Base-by-base conservation (phyloP, 1,140 invertebrate genomes). In the Agraylea sexmaculata region DNA sequence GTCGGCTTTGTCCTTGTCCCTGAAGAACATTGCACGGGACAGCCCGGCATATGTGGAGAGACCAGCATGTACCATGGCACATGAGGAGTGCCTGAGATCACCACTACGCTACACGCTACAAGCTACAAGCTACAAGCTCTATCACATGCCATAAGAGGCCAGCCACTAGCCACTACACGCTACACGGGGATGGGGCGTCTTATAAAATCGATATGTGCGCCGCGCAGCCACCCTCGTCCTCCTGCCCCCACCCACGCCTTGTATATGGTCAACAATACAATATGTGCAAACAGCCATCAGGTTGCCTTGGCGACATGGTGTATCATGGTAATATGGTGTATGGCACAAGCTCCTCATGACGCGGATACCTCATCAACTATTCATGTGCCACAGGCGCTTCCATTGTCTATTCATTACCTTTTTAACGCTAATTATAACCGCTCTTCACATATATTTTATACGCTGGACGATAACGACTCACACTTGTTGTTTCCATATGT, bases 51-150 rank as follows among this genome's bases (percentile, higher is more conserved):
- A 42, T 20, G 44, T 57, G 60, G 60, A 56, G 56, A 57, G 58
- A 55, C 56, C 57, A 59, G 60, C 57, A 57, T 63, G 60, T 58
- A 63, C 59, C 62, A 64, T 64, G 53, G 64, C 62, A 65, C 53
- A 57, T 59, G 60, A 59, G 55, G 57, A 55, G 62, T 61, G 59
- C 28, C 36, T 30, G 19, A 20, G 25, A 43, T 16, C 19, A 37
- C 21, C 35, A 38, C 27, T 25, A 33, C 18, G 19, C 30, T 31
- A 21, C n/a, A 29, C 10, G 18, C 23, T 25, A n/a, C 30, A 13
- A 31, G 6, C 6, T 8, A 10, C 30, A 13, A 7, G 30, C 7
- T 5, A 15, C 30, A 13, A 15, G 7, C 6, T 7, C 8, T 8
- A 6, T 5, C 7, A 13, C 5, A 31, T 31, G 30, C 6, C 7